Percentiles rank a stretch among this genome's conserved stretches.
Evolutionary conservation across 35 echinoderm and acorn worm genomes (phyloP).

Genomic region (Heliocidaris erythrogramma): DNA sequence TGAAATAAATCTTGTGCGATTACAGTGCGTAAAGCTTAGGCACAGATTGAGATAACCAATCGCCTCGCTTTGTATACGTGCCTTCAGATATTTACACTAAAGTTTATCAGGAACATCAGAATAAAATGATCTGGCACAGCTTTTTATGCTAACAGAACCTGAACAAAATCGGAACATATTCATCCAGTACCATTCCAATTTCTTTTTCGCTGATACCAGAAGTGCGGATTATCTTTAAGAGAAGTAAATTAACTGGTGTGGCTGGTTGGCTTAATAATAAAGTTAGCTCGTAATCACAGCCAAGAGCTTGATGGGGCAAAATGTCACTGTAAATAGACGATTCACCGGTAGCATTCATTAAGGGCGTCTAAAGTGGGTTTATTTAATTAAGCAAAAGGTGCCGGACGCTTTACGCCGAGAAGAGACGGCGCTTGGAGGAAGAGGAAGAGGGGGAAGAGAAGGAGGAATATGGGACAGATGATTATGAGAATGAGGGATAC

Average conservation of each 20-base stretch:
- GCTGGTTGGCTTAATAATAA: neutral
- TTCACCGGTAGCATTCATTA: neutral
- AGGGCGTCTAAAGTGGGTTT: neutral
- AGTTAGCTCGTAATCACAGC: neutral
- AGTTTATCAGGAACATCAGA: no score
- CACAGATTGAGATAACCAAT: no score
- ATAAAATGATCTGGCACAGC: no score
- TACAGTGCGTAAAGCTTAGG: no score
- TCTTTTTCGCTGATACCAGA: no score
- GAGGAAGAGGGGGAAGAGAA: neutral
- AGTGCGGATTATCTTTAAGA: neutral
- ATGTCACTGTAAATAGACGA: neutral
- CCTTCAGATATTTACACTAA: no score
- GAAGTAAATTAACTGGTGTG: neutral
- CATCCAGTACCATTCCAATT: no score
- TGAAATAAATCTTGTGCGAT: no score
- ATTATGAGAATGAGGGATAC: neutral
- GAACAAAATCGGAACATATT: no score
- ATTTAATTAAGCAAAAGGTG: constrained; percentile 5
- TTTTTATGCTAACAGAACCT: no score
- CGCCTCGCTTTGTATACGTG: no score
- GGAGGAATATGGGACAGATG: neutral
- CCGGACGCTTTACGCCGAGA: neutral
- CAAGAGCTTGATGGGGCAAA: neutral
- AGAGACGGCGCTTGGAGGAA: neutral